Conservation (phyloP, 1,140 invertebrate genomes). For the Brachionus angularis region DNA sequence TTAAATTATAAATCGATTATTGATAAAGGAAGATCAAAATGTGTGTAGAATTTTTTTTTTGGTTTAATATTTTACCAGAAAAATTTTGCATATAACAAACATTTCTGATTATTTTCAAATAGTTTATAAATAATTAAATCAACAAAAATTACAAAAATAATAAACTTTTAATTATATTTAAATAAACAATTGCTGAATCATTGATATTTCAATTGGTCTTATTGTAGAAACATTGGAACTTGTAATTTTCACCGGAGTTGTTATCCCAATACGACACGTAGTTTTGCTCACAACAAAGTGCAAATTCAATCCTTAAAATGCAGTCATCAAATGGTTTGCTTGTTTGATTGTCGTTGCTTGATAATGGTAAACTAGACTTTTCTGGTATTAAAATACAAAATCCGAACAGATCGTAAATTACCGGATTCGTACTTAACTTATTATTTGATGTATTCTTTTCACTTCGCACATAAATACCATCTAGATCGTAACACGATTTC, state of each 20-base stretch:
- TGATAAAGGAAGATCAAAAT: no score
- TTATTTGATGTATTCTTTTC: conserved; percentile 1
- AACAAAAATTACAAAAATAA: no score
- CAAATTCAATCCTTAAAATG: conserved; percentile 35
- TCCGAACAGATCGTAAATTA: conserved; percentile 7
- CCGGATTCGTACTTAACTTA: background rate
- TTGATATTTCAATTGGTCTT: conserved; percentile 29
- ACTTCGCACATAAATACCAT: conserved; percentile 33
- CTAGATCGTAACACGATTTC: conserved; percentile 11
- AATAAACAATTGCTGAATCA: no score
- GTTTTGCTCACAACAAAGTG: conserved; percentile 23
- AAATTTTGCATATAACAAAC: no score
- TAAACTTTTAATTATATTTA: no score
- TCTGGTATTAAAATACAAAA: conserved; percentile 27
- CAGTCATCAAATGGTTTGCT: conserved; percentile 17
- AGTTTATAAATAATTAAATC: no score
- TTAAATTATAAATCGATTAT: no score
- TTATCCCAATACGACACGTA: conserved; percentile 24
- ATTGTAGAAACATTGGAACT: conserved; percentile 44
- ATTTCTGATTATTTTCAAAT: no score
- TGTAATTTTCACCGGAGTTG: conserved; percentile 34
- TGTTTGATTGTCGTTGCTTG: background rate
- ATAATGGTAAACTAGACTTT: background rate
- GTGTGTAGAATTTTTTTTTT: no score
- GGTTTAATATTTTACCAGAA: no score